These are phyloP conservation scores for Actenoides lindsayi DNA, from an alignment of 2,113 vertebrate genomes.

Conservation along the genomic window DNA sequence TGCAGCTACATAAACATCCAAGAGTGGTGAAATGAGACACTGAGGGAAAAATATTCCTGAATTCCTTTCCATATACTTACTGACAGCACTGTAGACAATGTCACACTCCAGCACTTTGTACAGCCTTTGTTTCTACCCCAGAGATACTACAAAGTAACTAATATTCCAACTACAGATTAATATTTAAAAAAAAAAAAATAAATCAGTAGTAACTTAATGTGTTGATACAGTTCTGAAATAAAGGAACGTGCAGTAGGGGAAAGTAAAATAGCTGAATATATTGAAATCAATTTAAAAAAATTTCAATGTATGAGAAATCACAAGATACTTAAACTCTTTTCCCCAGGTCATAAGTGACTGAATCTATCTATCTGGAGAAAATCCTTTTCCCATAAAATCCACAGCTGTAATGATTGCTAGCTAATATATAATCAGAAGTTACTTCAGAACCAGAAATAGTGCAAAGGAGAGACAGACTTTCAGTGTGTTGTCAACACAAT, in stretches of 20 bases:
- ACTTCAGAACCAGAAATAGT: background rate
- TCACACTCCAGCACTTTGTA: background rate
- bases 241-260: background rate
- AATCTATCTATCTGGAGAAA: background rate
- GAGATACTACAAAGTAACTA: background rate
- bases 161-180: background rate
- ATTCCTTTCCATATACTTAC: background rate
- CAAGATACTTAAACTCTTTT: background rate
- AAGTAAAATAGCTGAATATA: background rate
- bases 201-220: background rate
- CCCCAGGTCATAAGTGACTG: background rate
- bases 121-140: background rate
- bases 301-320: background rate
- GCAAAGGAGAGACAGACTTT: background rate
- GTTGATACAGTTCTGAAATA: background rate
- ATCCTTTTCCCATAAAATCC: background rate
- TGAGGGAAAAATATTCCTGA: background rate
- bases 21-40: background rate
- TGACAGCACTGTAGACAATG: background rate
- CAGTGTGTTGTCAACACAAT: background rate
- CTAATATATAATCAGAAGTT: background rate
- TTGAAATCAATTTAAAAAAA: background rate
- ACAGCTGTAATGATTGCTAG: background rate
- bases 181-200: rapidly evolving
- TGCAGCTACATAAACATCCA: background rate